Conservation (phyloP, 1,140 invertebrate genomes). For the Olivierus martensii region DNA sequence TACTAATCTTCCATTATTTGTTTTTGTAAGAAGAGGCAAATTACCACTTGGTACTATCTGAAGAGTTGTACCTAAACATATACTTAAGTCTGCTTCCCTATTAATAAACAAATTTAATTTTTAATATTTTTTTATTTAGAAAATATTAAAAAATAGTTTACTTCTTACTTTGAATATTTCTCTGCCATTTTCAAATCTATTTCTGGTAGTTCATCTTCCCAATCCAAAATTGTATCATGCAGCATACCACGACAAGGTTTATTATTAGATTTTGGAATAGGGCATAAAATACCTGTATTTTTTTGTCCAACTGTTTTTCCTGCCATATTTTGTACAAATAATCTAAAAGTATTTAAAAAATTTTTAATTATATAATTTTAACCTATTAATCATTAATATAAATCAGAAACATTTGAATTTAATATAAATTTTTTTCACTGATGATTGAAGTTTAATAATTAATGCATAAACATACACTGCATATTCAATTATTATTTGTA, state of each 20-base stretch:
- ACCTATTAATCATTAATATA: no score
- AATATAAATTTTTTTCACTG: no score
- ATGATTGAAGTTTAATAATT: no score
- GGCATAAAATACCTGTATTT: slow-evolving; percentile 59
- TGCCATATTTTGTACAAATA: slow-evolving; percentile 65
- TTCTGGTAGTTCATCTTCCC: slow-evolving; percentile 89
- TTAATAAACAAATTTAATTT: slow-evolving; percentile 21
- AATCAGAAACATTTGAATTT: no score
- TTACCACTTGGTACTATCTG: slow-evolving; percentile 96
- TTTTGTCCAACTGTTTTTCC: slow-evolving; percentile 86
- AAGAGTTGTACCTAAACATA: slow-evolving; percentile 88
- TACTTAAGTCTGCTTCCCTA: slow-evolving; percentile 76
- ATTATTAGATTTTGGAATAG: slow-evolving; percentile 33
- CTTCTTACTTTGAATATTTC: slow-evolving; percentile 63
- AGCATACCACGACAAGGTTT: slow-evolving; percentile 70
- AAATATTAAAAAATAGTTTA: background rate
- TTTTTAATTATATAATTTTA: no score
- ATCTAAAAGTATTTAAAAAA: slow-evolving; percentile 36
- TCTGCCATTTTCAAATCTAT: slow-evolving; percentile 74
- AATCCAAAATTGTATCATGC: slow-evolving; percentile 91
- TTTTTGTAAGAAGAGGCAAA: slow-evolving; percentile 74
- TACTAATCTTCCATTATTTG: slow-evolving; percentile 74
- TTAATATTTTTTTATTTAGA: background rate
- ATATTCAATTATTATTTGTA: no score
- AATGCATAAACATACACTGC: no score